Percentiles rank a stretch among this genome's conserved stretches.
Evolutionary conservation across 2,888 invertebrate genomes (phyloP).

Genomic region (Xanthia togata): DNA sequence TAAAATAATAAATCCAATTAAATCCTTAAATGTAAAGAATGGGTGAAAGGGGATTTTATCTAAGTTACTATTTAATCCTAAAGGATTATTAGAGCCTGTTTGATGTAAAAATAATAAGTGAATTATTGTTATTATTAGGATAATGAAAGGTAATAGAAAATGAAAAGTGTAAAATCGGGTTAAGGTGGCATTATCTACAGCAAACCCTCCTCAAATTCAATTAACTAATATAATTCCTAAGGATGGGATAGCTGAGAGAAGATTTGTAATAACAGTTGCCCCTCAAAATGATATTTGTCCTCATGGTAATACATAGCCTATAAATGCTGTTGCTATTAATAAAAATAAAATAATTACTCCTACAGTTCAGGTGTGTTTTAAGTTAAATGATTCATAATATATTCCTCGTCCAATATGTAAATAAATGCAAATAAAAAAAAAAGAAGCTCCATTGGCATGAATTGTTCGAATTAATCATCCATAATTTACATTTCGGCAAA

Average conservation of each 20-base stretch:
- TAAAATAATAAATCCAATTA: conserved; percentile 91
- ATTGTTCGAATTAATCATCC: conserved; percentile 92
- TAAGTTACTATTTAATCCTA: conserved; percentile 92
- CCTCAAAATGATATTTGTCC: conserved; percentile 96
- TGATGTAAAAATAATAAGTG: conserved; percentile 93
- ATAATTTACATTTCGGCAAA: conserved; percentile 93
- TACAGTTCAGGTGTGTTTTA: neutral
- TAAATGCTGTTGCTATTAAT: conserved; percentile 92
- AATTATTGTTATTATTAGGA: conserved; percentile 91
- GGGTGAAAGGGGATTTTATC: conserved; percentile 93
- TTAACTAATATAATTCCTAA: conserved; percentile 91
- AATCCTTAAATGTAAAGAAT: conserved; percentile 92
- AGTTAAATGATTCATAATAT: neutral
- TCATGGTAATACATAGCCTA: conserved; percentile 95
- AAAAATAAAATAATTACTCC: neutral
- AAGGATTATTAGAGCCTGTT: conserved; percentile 92
- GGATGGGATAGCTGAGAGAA: conserved; percentile 93
- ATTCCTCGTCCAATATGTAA: conserved; percentile 93
- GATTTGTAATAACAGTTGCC: conserved; percentile 94
- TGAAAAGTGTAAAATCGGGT: conserved; percentile 94
- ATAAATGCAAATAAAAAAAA: conserved; percentile 93
- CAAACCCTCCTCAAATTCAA: conserved; percentile 95
- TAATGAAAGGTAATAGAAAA: conserved; percentile 93
- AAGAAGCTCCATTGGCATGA: conserved; percentile 93
- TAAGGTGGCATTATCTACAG: conserved; percentile 93